Percentiles rank a stretch among this genome's conserved stretches.
These are phyloP conservation scores for Grapholita molesta DNA, from an alignment of 1,140 invertebrate genomes.

Conservation along the genomic window DNA sequence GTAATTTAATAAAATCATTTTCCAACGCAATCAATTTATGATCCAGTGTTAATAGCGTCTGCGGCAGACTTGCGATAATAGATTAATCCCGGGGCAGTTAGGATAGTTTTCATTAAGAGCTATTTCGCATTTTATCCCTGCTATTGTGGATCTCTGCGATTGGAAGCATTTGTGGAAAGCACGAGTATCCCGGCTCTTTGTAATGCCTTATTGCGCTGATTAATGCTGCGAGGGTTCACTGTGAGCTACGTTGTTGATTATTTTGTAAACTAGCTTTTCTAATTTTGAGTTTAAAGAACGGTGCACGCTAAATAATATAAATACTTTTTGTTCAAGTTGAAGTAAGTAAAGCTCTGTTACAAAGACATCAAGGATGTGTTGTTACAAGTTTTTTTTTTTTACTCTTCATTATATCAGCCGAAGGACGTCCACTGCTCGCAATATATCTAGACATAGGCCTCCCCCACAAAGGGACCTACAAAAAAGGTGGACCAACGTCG, in stretches of 20 bases:
- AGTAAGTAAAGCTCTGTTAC: too few relatives aligned
- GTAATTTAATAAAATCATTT: neutral
- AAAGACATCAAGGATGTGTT: too few relatives aligned
- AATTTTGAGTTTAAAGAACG: slow-evolving; percentile 8
- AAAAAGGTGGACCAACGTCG: too few relatives aligned
- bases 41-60: slow-evolving; percentile 34
- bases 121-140: slow-evolving; percentile 61
- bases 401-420: too few relatives aligned
- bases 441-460: too few relatives aligned
- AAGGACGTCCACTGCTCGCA: too few relatives aligned
- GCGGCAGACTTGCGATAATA: slow-evolving; percentile 60
- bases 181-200: slow-evolving; percentile 45
- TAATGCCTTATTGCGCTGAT: slow-evolving; percentile 44
- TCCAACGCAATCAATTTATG: slow-evolving; percentile 9
- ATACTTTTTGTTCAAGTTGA: too few relatives aligned
- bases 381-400: too few relatives aligned
- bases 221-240: slow-evolving; percentile 41
- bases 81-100: slow-evolving; percentile 48
- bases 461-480: too few relatives aligned
- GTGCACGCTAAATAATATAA: neutral
- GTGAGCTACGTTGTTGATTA: neutral
- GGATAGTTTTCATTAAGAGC: slow-evolving; percentile 65
- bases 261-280: neutral
- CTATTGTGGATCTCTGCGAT: slow-evolving; percentile 54
- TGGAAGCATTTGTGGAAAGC: slow-evolving; percentile 64